Percentiles rank a stretch among this genome's conserved stretches.
Conservation (phyloP, 2,113 vertebrate genomes). For the Vulpes ferrilata region DNA sequence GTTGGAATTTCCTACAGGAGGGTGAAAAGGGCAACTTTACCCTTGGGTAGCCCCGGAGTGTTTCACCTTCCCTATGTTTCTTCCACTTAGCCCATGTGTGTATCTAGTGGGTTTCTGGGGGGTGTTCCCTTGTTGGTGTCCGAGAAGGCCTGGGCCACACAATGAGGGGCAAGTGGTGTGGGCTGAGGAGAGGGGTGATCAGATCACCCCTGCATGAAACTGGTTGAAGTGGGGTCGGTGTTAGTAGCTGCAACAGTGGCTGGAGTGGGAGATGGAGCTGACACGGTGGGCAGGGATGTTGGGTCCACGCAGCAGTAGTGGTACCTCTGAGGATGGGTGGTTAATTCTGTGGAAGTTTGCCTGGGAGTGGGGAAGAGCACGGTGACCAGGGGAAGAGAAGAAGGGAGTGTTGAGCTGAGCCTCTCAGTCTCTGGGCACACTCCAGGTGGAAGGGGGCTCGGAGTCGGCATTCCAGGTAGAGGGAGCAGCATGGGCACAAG, state of each 20-base stretch:
- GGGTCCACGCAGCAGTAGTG: not conserved
- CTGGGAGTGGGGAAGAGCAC: not conserved
- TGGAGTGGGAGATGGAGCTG: not conserved
- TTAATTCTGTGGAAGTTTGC: not conserved
- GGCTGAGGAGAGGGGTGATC: not conserved
- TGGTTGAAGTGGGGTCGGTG: not conserved
- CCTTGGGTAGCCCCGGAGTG: not conserved
- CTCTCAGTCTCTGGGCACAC: not conserved
- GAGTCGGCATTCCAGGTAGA: not conserved
- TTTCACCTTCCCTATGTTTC: not conserved
- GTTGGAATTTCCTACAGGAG: not conserved
- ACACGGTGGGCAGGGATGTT: not conserved
- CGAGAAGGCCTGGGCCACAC: not conserved
- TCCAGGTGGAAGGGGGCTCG: not conserved
- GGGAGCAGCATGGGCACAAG: not conserved
- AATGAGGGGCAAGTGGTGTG: not conserved
- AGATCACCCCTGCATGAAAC: accelerated
- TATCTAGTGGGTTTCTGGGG: not conserved
- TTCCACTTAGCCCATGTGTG: not conserved
- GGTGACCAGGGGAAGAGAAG: not conserved
- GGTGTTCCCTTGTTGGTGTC: not conserved
- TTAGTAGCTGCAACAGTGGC: not conserved
- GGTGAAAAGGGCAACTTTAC: not conserved
- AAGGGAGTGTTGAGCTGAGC: not conserved
- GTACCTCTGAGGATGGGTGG: not conserved